Percentiles rank a stretch among this genome's conserved stretches.
These are phyloP conservation scores for Caenorhabditis sulstoni DNA, from an alignment of 2,888 invertebrate species.

Conservation along the genomic window DNA sequence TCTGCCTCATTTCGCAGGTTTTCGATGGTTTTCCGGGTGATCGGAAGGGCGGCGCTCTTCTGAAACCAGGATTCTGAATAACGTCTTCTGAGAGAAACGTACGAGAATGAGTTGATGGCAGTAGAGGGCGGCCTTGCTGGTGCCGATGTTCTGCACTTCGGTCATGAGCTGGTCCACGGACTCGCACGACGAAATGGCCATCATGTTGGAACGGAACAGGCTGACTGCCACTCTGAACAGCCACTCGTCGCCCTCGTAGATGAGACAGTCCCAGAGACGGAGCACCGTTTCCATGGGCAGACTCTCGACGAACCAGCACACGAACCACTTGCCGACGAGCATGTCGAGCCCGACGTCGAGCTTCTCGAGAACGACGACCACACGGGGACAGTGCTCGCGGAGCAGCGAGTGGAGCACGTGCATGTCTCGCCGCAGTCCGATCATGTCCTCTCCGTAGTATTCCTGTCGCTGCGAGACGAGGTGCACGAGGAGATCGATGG, in stretches of 20 bases:
- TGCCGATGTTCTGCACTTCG: conserved; percentile 63
- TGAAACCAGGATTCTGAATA: conserved; percentile 13
- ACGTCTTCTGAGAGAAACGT: neutral
- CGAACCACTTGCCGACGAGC: conserved; percentile 69
- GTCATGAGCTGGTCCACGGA: conserved; percentile 64
- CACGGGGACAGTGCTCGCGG: conserved; percentile 57
- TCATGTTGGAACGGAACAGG: conserved; percentile 60
- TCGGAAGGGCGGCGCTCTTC: conserved; percentile 48
- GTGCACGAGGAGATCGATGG: conserved; percentile 66
- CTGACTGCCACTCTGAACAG: conserved; percentile 88
- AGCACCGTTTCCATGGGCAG: conserved; percentile 86
- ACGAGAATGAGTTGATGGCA: conserved; percentile 68
- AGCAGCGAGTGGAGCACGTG: conserved; percentile 61
- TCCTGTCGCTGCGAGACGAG: conserved; percentile 59
- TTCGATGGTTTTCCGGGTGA: conserved; percentile 41
- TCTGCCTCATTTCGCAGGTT: conserved; percentile 33
- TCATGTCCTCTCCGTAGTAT: conserved; percentile 66
- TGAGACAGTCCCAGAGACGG: conserved; percentile 95
- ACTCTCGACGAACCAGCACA: conserved; percentile 70
- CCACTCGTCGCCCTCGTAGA: conserved; percentile 94
- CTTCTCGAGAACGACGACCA: conserved; percentile 49
- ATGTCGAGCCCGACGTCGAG: conserved; percentile 67
- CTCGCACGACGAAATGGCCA: conserved; percentile 54
- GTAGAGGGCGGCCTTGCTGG: conserved; percentile 61
- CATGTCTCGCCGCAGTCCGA: conserved; percentile 67